Conservation (phyloP, 2,113 vertebrate genomes). For the Lagopus leucura region DNA sequence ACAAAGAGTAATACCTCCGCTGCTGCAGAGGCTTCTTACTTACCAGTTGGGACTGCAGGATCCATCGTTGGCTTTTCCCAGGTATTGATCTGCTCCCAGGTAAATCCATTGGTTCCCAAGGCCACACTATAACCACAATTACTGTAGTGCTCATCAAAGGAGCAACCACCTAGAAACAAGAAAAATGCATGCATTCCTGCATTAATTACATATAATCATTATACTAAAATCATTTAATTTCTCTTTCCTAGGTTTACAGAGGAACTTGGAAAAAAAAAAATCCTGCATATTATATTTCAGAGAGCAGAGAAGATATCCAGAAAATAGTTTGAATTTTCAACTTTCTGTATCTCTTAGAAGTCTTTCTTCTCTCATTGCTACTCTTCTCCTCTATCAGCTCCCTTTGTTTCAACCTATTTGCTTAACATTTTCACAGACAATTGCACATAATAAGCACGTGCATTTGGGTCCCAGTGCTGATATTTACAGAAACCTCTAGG, state of each 20-base stretch:
- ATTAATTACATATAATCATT: slow-evolving; percentile 59
- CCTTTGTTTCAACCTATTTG: slow-evolving; percentile 37
- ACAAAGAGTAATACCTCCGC: rapidly evolving
- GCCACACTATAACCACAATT: slow-evolving; percentile 95
- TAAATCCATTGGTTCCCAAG: slow-evolving; percentile 95
- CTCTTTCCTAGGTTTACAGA: slow-evolving; percentile 64
- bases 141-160: slow-evolving; percentile 94
- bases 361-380: neutral
- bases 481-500: neutral
- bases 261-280: slow-evolving; percentile 43
- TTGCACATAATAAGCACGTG: neutral
- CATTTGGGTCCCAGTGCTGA: neutral
- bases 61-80: slow-evolving; percentile 95
- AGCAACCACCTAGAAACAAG: slow-evolving; percentile 87
- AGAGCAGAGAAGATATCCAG: neutral
- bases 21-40: neutral
- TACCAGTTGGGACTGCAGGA: slow-evolving; percentile 92
- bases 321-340: neutral
- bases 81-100: slow-evolving; percentile 97
- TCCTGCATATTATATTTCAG: slow-evolving; percentile 18
- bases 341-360: neutral
- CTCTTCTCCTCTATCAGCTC: slow-evolving; percentile 36
- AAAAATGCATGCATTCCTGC: slow-evolving; percentile 50
- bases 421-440: slow-evolving; percentile 30
- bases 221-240: slow-evolving; percentile 57